Evolutionary conservation across 1,140 invertebrate species (phyloP).

Genomic region (Platorchestia sp.): DNA sequence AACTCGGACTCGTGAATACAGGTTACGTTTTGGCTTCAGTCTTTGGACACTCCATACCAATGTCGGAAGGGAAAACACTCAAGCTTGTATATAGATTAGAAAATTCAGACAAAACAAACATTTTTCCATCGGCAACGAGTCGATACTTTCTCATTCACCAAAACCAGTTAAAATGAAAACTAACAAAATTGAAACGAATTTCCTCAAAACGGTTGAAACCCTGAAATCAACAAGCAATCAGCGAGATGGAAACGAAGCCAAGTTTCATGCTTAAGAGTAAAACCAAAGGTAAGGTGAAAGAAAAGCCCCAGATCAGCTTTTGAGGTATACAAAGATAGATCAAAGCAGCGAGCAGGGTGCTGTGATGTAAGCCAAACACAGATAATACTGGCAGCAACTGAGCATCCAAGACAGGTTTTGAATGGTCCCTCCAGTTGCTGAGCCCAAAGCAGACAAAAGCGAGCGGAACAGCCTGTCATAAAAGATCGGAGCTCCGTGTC

Average conservation of each 20-base stretch:
- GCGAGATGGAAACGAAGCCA: not conserved
- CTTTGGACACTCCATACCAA: too few species aligned
- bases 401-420: conserved; percentile 16
- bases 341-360: not conserved
- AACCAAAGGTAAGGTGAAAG: not conserved
- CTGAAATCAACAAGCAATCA: not conserved
- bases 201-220: not conserved
- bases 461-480: not conserved
- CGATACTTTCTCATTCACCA: too few species aligned
- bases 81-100: too few species aligned
- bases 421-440: conserved; percentile 25
- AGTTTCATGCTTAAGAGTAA: not conserved
- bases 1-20: not conserved
- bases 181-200: not conserved
- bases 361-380: not conserved
- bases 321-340: not conserved
- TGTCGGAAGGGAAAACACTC: too few species aligned
- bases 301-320: not conserved
- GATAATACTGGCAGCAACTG: not conserved
- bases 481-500: not conserved
- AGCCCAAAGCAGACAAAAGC: not conserved
- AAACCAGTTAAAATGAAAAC: not conserved
- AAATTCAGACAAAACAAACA: too few species aligned
- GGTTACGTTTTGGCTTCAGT: too few species aligned
- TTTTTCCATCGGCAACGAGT: too few species aligned